Base-by-base conservation (phyloP, 2,113 vertebrate species). In the Thymallus thymallus region DNA sequence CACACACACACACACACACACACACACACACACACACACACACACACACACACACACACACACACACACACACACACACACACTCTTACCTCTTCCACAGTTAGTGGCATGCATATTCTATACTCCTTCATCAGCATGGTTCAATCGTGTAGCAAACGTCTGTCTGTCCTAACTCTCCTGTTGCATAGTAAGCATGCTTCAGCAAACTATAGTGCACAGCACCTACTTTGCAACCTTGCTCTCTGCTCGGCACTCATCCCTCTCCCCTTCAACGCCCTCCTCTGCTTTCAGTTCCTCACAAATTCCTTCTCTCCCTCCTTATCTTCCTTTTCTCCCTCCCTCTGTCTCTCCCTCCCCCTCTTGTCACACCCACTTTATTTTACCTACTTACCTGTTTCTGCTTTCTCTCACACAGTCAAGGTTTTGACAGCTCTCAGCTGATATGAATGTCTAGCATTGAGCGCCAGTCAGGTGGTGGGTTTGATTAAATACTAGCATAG, bases 51-150 rank as follows among this genome's bases (percentile, higher is more conserved):
- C 65, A 45, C 16, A n/a, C 20, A 45, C 32, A 67, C 65, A 41
- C 32, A 45, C 30, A 20, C 32, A n/a, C 65, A 67, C 6, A 41
- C 18, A 41, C 65, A 67, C 6, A 67, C 65, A 67, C 65, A 35
- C 30, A 22, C 32, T 16, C 93, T 94, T 91, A 97, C 96, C 96
- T 97, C 96, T 18, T 96, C 96, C 7, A 96, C 94, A 71, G 95
- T 96, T 78, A 97, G 94, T 0, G 96, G 96, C 96, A 97, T 97
- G 73, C 96, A 97, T 85, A 97, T 94, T 82, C 95, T 93, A 86
- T 97, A 97, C 86, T 97, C 96, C 88, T 97, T 97, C 89, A 94
- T 77, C 88, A 97, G 90, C 96, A 97, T 97, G 86, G 71, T 90
- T 89, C 73, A 26, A 73, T 56, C 51, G 41, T 13, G 4, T 71